Base-by-base conservation (phyloP, 2,888 invertebrate species). In the Ichneumon xanthorius region DNA sequence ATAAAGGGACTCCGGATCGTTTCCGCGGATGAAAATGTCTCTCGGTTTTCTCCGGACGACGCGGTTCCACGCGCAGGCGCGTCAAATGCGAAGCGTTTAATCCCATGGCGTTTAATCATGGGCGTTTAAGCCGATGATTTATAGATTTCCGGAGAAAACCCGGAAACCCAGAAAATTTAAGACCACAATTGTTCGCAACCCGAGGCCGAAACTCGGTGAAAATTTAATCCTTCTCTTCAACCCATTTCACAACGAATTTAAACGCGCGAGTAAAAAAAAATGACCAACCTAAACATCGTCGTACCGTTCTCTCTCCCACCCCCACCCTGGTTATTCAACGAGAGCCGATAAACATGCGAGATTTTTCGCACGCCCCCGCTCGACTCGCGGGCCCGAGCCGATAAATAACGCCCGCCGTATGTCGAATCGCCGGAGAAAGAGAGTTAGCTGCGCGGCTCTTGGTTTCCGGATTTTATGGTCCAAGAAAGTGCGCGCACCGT, bases 331-430 rank as follows among this genome's bases (percentile, higher is more conserved):
- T 85, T 82, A 82, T 79, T 85, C 75, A 85, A 79, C 82, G 75
- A 79, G 71, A 82, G 79, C 79, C 85, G 71, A 82, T 85, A 85
- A 85, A 85, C 68, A 82, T 76, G 75, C 68, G 82, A 71, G 63
- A 82, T 85, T 85, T 85, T 82, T 82, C 85, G 75, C 82, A 85
- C 85, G 85, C 85, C 85, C 85, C 75, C 85, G 78, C 80, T 37
- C 82, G 63, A 58, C 72, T 67, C 67, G 53, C 67, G 55, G 78
- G 75, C 78, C 67, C 19, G 71, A 82, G 76, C 75, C 71, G 76
- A 85, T 85, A 85, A 85, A 85, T 79, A 79, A 80, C 70, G 11
- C 75, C 58, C 58, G 61, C 61, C 48, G 75, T 75, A 22, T 67
- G 67, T 75, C 81, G 81, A 75, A 75, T 70, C 48, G 68, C 75